Evolutionary conservation across 2,888 invertebrate species (phyloP).

Genomic region (Lithophane leautieri): DNA sequence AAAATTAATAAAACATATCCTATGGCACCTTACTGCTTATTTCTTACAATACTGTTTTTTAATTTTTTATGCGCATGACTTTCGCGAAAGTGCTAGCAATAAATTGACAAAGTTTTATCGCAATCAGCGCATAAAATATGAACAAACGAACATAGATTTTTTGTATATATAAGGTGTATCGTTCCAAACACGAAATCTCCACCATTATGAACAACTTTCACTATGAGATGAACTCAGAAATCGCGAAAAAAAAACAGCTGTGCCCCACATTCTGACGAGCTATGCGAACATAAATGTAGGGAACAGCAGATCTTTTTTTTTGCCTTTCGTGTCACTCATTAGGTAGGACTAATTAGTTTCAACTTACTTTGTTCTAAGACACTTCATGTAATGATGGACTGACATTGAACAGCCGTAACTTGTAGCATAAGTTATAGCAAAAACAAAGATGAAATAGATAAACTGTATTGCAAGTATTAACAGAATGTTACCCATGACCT

Average conservation of each 20-base stretch:
- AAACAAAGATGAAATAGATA: not conserved
- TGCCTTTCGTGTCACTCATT: not conserved
- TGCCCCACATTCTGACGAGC: no score
- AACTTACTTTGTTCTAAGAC: slow-evolving; percentile 3
- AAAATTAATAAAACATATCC: not conserved
- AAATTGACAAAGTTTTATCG: not conserved
- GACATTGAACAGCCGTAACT: not conserved
- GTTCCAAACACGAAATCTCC: no score
- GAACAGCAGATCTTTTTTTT: no score
- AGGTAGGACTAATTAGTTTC: slow-evolving; percentile 1
- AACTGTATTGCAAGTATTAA: not conserved
- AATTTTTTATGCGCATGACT: no score
- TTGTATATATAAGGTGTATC: no score
- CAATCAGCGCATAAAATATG: not conserved
- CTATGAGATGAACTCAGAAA: no score
- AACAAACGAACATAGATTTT: not conserved
- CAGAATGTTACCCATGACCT: slow-evolving; percentile 10
- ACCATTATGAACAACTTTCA: no score
- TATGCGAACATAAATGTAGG: no score
- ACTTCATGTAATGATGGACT: not conserved
- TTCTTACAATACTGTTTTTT: no score
- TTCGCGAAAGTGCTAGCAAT: no score
- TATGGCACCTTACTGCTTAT: no score
- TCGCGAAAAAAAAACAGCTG: no score
- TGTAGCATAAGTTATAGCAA: not conserved